A percentile compares a stretch with the other conserved stretches of the same genome.
These are phyloP conservation scores for Mythimna loreyi DNA, from an alignment of 2,888 invertebrate species.

Conservation along the genomic window DNA sequence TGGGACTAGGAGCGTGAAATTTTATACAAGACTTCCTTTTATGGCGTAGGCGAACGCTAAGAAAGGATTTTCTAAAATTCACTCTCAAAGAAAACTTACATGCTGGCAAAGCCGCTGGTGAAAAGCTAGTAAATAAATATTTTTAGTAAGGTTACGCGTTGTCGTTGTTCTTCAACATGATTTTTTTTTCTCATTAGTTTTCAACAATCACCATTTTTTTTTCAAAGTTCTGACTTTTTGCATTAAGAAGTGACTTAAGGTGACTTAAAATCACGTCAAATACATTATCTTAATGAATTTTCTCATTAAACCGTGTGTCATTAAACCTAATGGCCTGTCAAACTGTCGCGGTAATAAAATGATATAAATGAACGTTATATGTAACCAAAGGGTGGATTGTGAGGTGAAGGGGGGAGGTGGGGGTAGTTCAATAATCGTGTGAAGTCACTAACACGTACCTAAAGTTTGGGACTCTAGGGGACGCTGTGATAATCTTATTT, in stretches of 20 bases:
- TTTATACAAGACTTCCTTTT: too few species aligned
- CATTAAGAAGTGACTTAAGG: too few species aligned
- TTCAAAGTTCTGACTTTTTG: background rate
- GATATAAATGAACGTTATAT: constrained; percentile 52
- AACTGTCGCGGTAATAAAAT: constrained; percentile 61
- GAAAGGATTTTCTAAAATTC: too few species aligned
- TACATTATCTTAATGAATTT: constrained; percentile 49
- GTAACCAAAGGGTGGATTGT: constrained; percentile 12
- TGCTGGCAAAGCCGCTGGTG: too few species aligned
- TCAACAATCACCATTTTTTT: background rate
- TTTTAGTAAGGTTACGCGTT: background rate
- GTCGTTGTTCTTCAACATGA: background rate
- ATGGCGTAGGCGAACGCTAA: too few species aligned
- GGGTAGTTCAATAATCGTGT: constrained; percentile 45
- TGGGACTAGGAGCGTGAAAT: too few species aligned
- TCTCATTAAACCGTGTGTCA: constrained; percentile 42
- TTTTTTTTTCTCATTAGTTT: background rate
- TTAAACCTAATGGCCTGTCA: constrained; percentile 55
- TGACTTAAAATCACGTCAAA: constrained; percentile 9
- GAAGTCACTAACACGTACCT: constrained; percentile 27
- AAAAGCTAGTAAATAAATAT: too few species aligned
- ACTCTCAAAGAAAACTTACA: too few species aligned
- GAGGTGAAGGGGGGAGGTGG: background rate
- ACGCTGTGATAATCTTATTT: constrained; percentile 11
- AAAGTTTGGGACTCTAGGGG: constrained; percentile 11